phyloP scores from a whole-genome alignment of 2,113 vertebrate genomes.

The Potamarius usumacintae region DNA sequence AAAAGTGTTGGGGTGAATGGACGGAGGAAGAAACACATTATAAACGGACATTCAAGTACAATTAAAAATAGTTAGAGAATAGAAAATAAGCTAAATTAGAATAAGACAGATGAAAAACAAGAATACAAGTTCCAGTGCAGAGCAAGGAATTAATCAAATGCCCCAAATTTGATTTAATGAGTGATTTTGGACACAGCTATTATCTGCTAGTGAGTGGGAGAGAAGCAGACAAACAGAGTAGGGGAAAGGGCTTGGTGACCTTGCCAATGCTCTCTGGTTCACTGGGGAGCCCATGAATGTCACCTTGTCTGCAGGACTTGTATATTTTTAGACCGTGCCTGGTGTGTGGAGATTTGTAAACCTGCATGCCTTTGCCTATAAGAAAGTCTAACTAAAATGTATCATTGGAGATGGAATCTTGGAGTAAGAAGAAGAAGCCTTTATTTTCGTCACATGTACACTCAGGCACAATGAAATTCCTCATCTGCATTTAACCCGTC shows the following conservation, averaged over 20 bases:
- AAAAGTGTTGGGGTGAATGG: too few relatives aligned
- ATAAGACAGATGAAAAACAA: too few relatives aligned
- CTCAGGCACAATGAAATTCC: too few relatives aligned
- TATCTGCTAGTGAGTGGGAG: background rate
- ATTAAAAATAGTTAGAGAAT: too few relatives aligned
- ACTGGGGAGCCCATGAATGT: slow-evolving; percentile 23
- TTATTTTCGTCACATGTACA: too few relatives aligned
- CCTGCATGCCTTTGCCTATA: background rate
- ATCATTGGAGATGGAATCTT: too few relatives aligned
- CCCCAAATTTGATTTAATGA: background rate
- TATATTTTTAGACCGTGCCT: slow-evolving; percentile 22
- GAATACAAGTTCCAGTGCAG: background rate
- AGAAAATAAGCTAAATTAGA: too few relatives aligned
- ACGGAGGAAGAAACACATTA: too few relatives aligned
- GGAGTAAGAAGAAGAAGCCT: background rate
- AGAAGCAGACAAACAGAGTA: background rate
- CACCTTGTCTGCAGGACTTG: slow-evolving; percentile 14
- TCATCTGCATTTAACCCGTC: too few relatives aligned
- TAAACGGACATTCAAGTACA: too few relatives aligned
- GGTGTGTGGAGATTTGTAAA: slow-evolving; percentile 3
- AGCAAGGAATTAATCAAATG: background rate
- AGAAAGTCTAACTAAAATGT: background rate
- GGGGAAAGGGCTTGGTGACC: slow-evolving; percentile 24
- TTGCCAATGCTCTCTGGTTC: slow-evolving; percentile 35
- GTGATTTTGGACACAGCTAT: background rate